Conservation (phyloP, 2,888 invertebrate species). For the Agriotes lineatus region DNA sequence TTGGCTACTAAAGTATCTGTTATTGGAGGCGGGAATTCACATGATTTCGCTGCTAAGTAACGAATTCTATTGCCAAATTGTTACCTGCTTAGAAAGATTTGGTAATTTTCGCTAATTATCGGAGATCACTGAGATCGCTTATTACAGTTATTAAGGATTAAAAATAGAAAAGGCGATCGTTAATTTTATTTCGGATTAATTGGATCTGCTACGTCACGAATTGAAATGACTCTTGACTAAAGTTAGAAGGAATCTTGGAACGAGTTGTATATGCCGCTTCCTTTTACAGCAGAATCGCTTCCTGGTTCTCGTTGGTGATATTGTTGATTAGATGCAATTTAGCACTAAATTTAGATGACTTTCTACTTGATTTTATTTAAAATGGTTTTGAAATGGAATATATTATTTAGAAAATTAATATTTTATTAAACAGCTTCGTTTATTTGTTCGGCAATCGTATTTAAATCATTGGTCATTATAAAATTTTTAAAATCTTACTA, state of each 20-base stretch:
- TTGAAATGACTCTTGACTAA: neutral
- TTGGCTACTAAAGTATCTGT: slow-evolving; percentile 19
- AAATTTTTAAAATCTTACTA: too few relatives aligned
- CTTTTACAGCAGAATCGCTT: too few relatives aligned
- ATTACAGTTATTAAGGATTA: slow-evolving; percentile 32
- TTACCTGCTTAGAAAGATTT: slow-evolving; percentile 23
- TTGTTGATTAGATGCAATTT: too few relatives aligned
- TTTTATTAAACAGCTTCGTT: too few relatives aligned
- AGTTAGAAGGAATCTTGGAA: neutral
- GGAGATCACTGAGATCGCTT: slow-evolving; percentile 18
- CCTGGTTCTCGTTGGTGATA: too few relatives aligned
- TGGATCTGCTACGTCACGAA: slow-evolving; percentile 16
- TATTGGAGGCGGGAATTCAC: slow-evolving; percentile 29
- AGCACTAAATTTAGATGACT: too few relatives aligned
- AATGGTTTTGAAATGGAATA: too few relatives aligned
- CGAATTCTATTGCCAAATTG: slow-evolving; percentile 28
- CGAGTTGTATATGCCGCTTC: too few relatives aligned
- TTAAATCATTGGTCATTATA: too few relatives aligned
- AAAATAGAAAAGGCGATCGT: slow-evolving; percentile 25
- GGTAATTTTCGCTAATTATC: slow-evolving; percentile 26
- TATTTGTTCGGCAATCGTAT: too few relatives aligned
- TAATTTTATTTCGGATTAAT: slow-evolving; percentile 20
- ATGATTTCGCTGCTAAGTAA: slow-evolving; percentile 22
- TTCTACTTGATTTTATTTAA: too few relatives aligned
- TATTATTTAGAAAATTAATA: too few relatives aligned